phyloP scores from a whole-genome alignment of 1,140 invertebrate species.

The Hesperophylax magnus region DNA sequence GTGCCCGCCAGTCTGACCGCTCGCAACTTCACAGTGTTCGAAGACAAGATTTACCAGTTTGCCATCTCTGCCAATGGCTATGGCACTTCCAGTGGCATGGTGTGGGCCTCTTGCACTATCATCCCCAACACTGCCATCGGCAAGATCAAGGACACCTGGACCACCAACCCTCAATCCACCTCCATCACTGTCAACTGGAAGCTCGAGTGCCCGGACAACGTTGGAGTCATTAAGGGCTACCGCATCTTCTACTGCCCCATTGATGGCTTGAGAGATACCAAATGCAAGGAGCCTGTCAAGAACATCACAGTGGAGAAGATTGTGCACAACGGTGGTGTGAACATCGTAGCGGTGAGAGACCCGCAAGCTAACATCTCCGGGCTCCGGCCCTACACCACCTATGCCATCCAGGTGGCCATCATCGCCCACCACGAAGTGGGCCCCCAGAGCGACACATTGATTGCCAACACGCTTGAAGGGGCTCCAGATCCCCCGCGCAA shows the following conservation, averaged over 20 bases:
- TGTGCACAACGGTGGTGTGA: background rate
- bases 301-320: slow-evolving; percentile 18
- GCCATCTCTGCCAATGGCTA: slow-evolving; percentile 81
- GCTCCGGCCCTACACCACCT: slow-evolving; percentile 84
- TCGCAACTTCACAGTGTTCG: slow-evolving; percentile 53
- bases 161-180: slow-evolving; percentile 72
- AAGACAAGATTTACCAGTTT: slow-evolving; percentile 69
- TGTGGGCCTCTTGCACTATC: slow-evolving; percentile 83
- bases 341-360: too few relatives aligned
- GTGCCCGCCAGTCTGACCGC: background rate
- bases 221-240: slow-evolving; percentile 77
- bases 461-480: slow-evolving; percentile 83
- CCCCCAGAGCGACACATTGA: slow-evolving; percentile 76
- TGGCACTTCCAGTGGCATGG: slow-evolving; percentile 79
- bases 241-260: slow-evolving; percentile 80
- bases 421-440: slow-evolving; percentile 82
- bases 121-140: slow-evolving; percentile 77
- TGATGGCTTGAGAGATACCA: slow-evolving; percentile 68
- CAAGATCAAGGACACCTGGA: slow-evolving; percentile 78
- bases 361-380: slow-evolving; percentile 66
- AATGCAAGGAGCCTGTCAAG: slow-evolving; percentile 47
- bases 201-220: slow-evolving; percentile 78
- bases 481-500: slow-evolving; percentile 72
- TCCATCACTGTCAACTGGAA: slow-evolving; percentile 79
- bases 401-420: slow-evolving; percentile 81